Evolutionary conservation across 2,888 invertebrate genomes (phyloP), one percentile per base, ranked within the genome.

Genomic region (Leucozona laternaria): DNA sequence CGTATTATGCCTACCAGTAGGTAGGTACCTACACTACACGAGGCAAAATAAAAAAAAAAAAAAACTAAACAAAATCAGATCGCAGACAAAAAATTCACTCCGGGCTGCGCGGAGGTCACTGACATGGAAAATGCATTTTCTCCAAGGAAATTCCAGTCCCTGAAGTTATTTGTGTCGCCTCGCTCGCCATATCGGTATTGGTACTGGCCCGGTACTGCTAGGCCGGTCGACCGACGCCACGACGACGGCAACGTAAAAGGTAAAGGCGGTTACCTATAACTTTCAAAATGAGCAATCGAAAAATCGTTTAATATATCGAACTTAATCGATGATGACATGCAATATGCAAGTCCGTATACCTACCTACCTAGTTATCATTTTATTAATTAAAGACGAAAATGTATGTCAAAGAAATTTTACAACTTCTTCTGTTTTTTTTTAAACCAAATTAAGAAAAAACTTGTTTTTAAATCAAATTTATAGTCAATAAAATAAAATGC

Each of bases 111-210:
- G 1, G 64, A 75, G 86, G 81, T 82, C 81, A 86, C 81, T 86
- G 86, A 86, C 86, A 79, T 82, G 82, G 60, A 86, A 82, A 86
- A 86, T 86, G 78, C 75, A 82, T 86, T 82, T 86, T 82, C 78
- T 73, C 57, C 40, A 43, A 78, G 64, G 57, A 72, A 80, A 77
- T 84, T 79, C 64, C 60, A 37, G 34, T 22, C 68, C 68, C 75
- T 45, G 28, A 68, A 53, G 48, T 37, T 68, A 68, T 73, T 68
- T 83, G 78, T 55, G 22, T 55, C 73, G 73, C 48, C 37, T n/a
- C 15, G 10, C 31, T 28, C 1, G 15, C 45, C 45, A 45, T 17
- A 37, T 40, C 22, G 37, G 22, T 22, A 20, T 20, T n/a, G 4
- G 28, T 6, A 28, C 28, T 6, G 28, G 28, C 6, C 28, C 5